These are phyloP conservation scores for Zootermopsis nevadensis DNA, from an alignment of 2,888 invertebrate species.

Conservation along the genomic window DNA sequence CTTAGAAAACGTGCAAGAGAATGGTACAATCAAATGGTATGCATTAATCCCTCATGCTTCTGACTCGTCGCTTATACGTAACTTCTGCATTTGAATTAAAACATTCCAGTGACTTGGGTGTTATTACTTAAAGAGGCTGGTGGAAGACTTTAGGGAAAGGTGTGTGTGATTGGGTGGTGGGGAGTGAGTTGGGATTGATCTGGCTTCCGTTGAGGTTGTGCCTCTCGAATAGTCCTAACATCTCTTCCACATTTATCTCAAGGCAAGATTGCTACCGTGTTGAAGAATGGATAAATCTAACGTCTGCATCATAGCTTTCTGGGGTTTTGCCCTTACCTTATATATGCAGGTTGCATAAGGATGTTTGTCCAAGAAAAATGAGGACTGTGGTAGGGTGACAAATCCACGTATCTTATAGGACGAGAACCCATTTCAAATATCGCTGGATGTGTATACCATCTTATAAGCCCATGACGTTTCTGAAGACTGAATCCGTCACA, in stretches of 20 bases:
- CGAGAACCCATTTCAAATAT: constrained; percentile 1
- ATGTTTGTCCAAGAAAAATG: constrained; percentile 13
- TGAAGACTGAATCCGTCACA: constrained; percentile 9
- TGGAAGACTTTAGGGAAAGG: not conserved
- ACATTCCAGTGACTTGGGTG: not conserved
- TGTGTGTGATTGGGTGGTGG: not conserved
- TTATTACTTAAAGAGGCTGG: constrained; percentile 11
- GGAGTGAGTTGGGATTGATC: constrained; percentile 8
- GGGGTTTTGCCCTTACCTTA: not conserved
- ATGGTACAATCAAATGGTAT: not conserved
- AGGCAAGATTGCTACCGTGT: not conserved
- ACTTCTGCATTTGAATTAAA: not conserved
- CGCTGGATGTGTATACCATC: not conserved
- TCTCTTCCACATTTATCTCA: not conserved
- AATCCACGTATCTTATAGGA: not conserved
- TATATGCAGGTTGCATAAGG: not conserved
- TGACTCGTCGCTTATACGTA: not conserved
- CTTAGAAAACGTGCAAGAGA: not conserved
- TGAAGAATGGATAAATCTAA: constrained; percentile 7
- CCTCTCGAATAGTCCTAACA: not conserved
- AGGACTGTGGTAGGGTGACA: not conserved
- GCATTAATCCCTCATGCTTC: not conserved
- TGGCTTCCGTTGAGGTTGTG: not conserved
- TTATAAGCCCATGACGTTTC: not conserved
- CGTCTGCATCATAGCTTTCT: not conserved